Base-by-base conservation (phyloP, 2,888 invertebrate species). In the Lasioglossum vierecki region DNA sequence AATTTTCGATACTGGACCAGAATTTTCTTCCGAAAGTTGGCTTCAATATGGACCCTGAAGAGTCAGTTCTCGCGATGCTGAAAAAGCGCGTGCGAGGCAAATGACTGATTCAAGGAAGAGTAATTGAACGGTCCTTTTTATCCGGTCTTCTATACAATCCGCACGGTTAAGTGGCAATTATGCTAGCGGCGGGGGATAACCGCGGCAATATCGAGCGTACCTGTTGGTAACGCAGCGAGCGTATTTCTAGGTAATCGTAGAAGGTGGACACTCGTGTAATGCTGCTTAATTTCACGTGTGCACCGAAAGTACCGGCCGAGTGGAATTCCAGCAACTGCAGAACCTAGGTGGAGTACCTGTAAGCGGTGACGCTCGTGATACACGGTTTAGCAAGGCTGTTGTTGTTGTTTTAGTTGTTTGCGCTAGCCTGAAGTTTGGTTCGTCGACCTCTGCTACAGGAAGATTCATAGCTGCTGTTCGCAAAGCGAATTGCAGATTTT, bases 51-150 rank as follows among this genome's bases (percentile, higher is more conserved):
- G 0, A n/a, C 11, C n/a, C 4, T 4, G 57, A n/a, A 57, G 4
- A 53, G 22, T 53, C n/a, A n/a, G 57, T n/a, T 57, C 11, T n/a
- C n/a, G n/a, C n/a, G 57, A 11, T 1, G n/a, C 57, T n/a, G n/a
- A 11, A 11, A n/a, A 57, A 3, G 57, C n/a, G 57, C 11, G 0
- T n/a, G n/a, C 57, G n/a, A 57, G 57, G n/a, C 11, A 57, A 57
- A n/a, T 57, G n/a, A 57, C 57, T 57, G 57, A 57, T n/a, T 57
- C 57, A 4, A 57, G 63, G 5, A 30, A 30, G 63, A 30, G 76
- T 79, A 81, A 86, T 89, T 89, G 83, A 89, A 90, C 75, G 81
- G 76, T 84, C 72, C 83, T 88, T 86, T 88, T 91, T 88, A 88
- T 88, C 89, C 80, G 75, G 86, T 84, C 82, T 84, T 84, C 72